Evolutionary conservation across 2,888 invertebrate species (phyloP), one percentile per base, ranked within the genome.

Genomic region (Pegoplata infirma): DNA sequence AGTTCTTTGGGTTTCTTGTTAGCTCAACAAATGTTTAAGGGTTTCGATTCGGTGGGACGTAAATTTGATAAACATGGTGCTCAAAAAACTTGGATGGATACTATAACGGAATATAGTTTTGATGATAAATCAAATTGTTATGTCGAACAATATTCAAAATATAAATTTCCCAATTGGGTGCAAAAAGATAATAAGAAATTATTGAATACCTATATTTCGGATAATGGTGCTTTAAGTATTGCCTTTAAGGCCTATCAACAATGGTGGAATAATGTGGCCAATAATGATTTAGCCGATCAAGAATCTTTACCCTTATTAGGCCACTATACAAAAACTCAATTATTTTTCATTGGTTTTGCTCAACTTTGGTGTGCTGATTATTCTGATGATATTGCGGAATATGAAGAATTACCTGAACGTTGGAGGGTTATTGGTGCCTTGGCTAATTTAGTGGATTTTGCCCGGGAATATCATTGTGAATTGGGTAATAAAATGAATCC

Each of bases 281-380:
- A 88, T n/a, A 82, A 81, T 0, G 67, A 82, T 7, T 71, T 63
- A 28, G 76, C 77, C 6, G 82, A 83, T 16, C 76, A 83, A 17
- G 88, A 88, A 25, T 83, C 84, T 0, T 53, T 88, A 14, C 87
- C 88, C 0, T 74, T 87, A 1, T 79, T 88, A 1, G 82, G 85
- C 1, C 82, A 84, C 47, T 83, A 85, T 0, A 84, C 85, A 0
- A 84, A 85, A 25, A 82, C 83, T 25, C 86, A 88, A 56, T 74
- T 88, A 1, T 89, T 88, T 74, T 88, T 84, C 36, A 80, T 88
- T 67, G 84, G 86, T 16, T 89, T 85, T 36, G 88, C 87, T 0
- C 88, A 88, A 68, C 82, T 86, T 0, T 88, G 86, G 81, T 88
- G 88, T 77, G 83, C 86, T 3, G 86, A 88, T 46, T 87, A 86